These are phyloP conservation scores for Gobio occitaniae DNA, from an alignment of 2,797 vertebrate genomes.

Conservation along the genomic window DNA sequence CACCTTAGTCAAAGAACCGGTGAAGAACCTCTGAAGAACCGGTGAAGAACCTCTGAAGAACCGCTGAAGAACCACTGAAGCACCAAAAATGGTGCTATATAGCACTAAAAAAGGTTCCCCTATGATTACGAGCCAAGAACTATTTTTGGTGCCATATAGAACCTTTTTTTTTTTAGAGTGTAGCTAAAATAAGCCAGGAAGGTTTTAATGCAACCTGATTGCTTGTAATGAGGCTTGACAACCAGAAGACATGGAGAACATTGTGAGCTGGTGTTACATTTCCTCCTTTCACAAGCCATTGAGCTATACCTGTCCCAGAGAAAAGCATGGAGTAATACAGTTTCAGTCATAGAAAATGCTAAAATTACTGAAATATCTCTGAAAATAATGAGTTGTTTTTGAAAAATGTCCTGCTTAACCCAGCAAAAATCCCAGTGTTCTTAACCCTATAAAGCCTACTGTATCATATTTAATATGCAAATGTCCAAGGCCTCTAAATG, in stretches of 20 bases:
- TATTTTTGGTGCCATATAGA: too few species aligned
- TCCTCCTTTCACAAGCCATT: background rate
- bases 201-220: conserved; percentile 1
- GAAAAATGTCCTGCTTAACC: background rate
- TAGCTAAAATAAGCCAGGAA: background rate
- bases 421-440: background rate
- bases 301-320: background rate
- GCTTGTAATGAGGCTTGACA: conserved; percentile 13
- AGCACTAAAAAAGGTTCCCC: too few species aligned
- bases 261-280: background rate
- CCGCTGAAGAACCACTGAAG: too few species aligned
- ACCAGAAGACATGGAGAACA: background rate
- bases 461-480: too few species aligned
- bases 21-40: too few species aligned
- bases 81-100: too few species aligned
- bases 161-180: too few species aligned
- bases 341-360: background rate
- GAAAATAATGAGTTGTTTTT: background rate
- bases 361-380: background rate
- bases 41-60: too few species aligned
- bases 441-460: too few species aligned
- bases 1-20: too few species aligned
- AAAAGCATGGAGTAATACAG: background rate
- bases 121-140: too few species aligned
- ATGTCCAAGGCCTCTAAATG: too few species aligned